Evolutionary conservation across 2,888 invertebrate species (phyloP), one percentile per base, ranked within the genome.

Genomic region (Incurvaria masculella): DNA sequence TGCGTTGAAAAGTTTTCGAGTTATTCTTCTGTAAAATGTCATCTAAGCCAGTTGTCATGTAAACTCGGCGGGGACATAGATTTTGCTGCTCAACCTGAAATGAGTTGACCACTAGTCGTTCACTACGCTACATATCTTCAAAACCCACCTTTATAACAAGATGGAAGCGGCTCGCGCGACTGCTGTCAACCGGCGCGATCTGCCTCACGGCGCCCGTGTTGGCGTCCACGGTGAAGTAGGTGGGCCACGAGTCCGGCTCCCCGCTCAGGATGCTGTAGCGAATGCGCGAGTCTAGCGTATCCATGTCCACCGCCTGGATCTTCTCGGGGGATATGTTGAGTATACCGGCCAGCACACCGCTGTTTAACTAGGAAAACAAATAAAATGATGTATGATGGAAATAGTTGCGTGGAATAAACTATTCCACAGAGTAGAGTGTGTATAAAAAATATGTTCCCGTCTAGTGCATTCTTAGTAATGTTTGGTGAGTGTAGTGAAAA

Each of bases 291-390:
- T 91, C 89, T 42, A 94, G 81, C 1, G 93, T 91, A 62, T 94
- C 94, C 84, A 91, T 88, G 67, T 95, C 94, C 0, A 91, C 86
- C 0, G 94, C 94, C 70, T 92, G 91, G 52, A 95, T 92, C 64
- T 91, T 89, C 63, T 93, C 93, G 0, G 94, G 94, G 26, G 86
- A 83, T 18, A 94, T 86, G 50, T 88, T 87, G 19, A 95, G 81
- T 20, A 92, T 86, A 1, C 94, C 94, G 44, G 92, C 87, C 55
- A 93, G 72, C 0, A 90, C 86, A 1, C 94, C 92, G 56, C 90
- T 89, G 50, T 87, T 88, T 19, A 91, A 89, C 88, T 90, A 53
- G 1, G 46, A 54, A n/a, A n/a, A 42, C 47, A 19, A 20, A 18
- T 18, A 42, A 39, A 41, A 45, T 27, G 33, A 38, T 40, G 21